Evolutionary conservation across 2,888 invertebrate species (phyloP).

Genomic region (Epirrhoe tristata): DNA sequence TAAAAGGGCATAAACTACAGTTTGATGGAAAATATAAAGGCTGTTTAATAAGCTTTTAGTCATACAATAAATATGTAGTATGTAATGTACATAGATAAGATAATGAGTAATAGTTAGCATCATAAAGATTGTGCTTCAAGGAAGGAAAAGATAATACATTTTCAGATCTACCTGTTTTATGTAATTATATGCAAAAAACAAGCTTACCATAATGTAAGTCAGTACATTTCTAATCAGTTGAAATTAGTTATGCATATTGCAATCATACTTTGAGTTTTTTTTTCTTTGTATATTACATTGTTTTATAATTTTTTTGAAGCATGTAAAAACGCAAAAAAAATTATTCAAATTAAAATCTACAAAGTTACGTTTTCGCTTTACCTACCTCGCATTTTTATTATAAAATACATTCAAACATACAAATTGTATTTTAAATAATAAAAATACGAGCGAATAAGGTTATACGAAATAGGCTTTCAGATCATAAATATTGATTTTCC

Average conservation of each 20-base stretch:
- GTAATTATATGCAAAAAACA: slow-evolving; percentile 62
- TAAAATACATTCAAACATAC: no score
- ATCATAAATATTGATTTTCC: not conserved
- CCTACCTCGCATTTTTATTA: no score
- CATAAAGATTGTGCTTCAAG: slow-evolving; percentile 71
- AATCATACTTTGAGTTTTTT: not conserved
- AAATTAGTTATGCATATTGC: not conserved
- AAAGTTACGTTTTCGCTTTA: no score
- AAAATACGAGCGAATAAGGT: no score
- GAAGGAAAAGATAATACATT: slow-evolving; percentile 59
- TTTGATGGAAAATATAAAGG: slow-evolving; percentile 11
- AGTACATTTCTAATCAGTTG: not conserved
- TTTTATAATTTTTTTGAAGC: no score
- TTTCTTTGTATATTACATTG: no score
- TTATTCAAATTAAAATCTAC: no score
- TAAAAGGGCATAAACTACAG: slow-evolving; percentile 12
- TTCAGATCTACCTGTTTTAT: slow-evolving; percentile 82
- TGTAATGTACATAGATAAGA: slow-evolving; percentile 69
- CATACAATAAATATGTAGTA: slow-evolving; percentile 68
- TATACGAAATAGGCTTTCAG: not conserved
- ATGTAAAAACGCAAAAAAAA: not conserved
- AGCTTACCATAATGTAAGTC: not conserved
- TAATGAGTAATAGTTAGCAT: slow-evolving; percentile 77
- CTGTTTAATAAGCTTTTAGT: slow-evolving; percentile 55
- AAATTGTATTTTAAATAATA: no score